A percentile compares a stretch with the other conserved stretches of the same genome.
Conservation (phyloP, 2,888 invertebrate genomes). For the Bimastos eiseni region DNA sequence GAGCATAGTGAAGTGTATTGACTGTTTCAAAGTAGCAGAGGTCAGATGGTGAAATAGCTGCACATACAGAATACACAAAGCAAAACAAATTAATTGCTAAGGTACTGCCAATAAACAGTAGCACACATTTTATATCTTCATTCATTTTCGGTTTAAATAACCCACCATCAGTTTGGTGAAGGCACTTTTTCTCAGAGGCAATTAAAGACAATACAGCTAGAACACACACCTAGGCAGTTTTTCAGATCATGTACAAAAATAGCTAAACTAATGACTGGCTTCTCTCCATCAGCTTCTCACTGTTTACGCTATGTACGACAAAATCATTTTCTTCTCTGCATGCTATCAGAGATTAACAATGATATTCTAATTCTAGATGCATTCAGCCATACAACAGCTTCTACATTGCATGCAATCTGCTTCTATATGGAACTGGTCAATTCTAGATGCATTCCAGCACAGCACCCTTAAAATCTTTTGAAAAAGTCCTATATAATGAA, state of each 20-base stretch:
- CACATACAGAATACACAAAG: slow-evolving; percentile 32
- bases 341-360: too few species aligned
- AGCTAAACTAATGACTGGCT: too few species aligned
- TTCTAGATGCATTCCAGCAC: not conserved
- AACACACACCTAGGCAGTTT: too few species aligned
- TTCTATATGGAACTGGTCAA: not conserved
- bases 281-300: too few species aligned
- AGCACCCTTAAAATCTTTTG: not conserved
- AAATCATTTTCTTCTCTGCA: too few species aligned
- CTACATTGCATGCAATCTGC: not conserved
- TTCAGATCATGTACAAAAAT: too few species aligned
- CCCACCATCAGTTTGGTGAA: not conserved
- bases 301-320: too few species aligned
- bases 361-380: too few species aligned
- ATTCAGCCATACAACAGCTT: not conserved
- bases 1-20: slow-evolving; percentile 80
- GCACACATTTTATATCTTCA: not conserved
- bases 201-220: too few species aligned
- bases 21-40: slow-evolving; percentile 78
- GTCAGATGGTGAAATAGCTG: slow-evolving; percentile 78
- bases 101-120: not conserved
- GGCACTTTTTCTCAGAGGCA: too few species aligned
- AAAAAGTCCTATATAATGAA: not conserved
- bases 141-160: not conserved
- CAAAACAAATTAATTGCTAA: not conserved